Percentiles rank a stretch among this genome's conserved stretches.
Conservation (phyloP, 2,888 invertebrate genomes). For the Drosophila neonasuta region DNA sequence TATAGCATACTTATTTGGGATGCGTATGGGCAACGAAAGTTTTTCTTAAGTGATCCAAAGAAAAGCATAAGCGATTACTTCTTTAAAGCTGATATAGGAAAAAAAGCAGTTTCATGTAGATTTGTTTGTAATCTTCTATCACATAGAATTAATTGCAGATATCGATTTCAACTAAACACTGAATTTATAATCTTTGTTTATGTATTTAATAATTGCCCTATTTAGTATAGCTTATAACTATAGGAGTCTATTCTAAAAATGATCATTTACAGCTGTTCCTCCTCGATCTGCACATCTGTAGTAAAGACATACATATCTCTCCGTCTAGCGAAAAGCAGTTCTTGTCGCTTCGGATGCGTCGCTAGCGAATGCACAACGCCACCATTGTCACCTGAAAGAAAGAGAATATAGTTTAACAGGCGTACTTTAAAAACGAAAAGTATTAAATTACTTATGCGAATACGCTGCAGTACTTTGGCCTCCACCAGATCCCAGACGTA, state of each 20-base stretch:
- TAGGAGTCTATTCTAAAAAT: neutral
- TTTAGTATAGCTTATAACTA: neutral
- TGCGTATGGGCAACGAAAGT: no score
- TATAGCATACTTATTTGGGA: neutral
- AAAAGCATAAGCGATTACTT: no score
- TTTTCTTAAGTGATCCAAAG: no score
- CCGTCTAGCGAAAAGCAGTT: conserved; percentile 79
- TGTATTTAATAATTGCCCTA: neutral
- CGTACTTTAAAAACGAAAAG: no score
- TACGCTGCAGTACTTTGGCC: conserved; percentile 84
- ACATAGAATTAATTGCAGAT: no score
- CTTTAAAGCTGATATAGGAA: no score
- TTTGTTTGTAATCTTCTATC: no score
- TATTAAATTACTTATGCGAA: conserved; percentile 70
- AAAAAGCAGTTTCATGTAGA: no score
- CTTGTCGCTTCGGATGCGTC: conserved; percentile 87
- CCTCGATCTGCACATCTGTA: conserved; percentile 59
- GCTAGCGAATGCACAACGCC: conserved; percentile 90
- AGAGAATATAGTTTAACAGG: neutral
- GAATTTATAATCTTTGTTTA: neutral
- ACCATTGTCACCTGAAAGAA: conserved; percentile 80
- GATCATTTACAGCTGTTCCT: conserved; percentile 51
- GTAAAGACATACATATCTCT: conserved; percentile 80
- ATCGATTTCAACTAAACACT: no score
- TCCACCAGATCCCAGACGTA: conserved; percentile 92